Conservation (phyloP, 2,797 vertebrate species). For the Buphagus erythrorhynchus region DNA sequence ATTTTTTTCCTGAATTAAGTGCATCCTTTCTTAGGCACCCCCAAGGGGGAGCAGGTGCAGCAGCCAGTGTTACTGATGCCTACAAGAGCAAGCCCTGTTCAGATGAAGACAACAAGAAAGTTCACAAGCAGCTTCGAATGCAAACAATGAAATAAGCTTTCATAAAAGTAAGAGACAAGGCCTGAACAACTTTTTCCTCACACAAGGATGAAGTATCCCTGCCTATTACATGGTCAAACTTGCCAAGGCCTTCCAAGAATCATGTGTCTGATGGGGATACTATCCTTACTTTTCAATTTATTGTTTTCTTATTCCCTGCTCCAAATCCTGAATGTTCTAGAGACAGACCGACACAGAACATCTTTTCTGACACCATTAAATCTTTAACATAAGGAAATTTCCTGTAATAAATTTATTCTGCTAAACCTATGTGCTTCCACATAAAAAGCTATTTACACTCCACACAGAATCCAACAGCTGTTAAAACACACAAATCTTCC, state of each 20-base stretch:
- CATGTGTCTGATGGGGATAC: background rate
- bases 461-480: background rate
- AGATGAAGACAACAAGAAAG: background rate
- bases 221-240: background rate
- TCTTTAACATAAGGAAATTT: background rate
- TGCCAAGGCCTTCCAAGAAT: background rate
- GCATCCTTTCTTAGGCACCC: background rate
- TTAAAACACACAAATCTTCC: background rate
- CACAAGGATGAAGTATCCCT: background rate
- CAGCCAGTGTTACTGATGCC: background rate
- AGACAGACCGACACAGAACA: background rate
- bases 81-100: background rate
- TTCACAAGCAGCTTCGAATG: accelerated
- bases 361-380: background rate
- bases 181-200: background rate
- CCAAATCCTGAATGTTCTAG: background rate
- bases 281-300: background rate
- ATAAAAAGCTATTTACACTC: background rate
- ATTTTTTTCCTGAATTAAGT: background rate
- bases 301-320: background rate
- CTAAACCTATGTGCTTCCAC: background rate
- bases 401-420: background rate
- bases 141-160: background rate
- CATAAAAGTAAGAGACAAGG: background rate
- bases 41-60: background rate